Evolutionary conservation across 2,113 vertebrate genomes (phyloP).

Genomic region (Eupsittula cactorum): DNA sequence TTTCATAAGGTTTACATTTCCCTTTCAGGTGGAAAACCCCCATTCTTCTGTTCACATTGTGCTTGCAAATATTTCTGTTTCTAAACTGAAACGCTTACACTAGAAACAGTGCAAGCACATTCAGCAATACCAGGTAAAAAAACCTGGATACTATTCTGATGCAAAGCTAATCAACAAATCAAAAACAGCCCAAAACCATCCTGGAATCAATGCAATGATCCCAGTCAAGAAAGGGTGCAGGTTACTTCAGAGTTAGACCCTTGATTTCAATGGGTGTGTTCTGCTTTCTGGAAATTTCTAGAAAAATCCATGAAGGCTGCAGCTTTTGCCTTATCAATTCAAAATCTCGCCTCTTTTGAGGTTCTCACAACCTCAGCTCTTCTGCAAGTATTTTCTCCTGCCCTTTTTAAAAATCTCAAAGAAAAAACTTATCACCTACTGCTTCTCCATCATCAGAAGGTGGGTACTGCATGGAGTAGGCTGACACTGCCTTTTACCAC

Average conservation of each 20-base stretch:
- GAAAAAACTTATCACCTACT: not conserved
- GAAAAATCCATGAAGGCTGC: not conserved
- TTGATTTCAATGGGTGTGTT: not conserved
- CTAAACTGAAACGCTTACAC: not conserved
- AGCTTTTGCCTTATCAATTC: not conserved
- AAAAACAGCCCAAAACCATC: not conserved
- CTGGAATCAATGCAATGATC: not conserved
- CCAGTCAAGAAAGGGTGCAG: not conserved
- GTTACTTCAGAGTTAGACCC: not conserved
- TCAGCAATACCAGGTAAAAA: not conserved
- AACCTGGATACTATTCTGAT: not conserved
- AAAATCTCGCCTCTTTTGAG: not conserved
- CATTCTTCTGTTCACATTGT: not conserved
- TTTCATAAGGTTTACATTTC: not conserved
- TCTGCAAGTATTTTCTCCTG: not conserved
- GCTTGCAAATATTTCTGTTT: not conserved
- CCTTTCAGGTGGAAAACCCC: not conserved
- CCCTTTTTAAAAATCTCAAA: not conserved
- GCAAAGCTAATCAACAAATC: not conserved
- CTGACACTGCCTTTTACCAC: rapidly evolving
- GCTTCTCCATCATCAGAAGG: not conserved
- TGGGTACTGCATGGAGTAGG: not conserved
- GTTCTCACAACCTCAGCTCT: not conserved
- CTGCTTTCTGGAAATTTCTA: not conserved
- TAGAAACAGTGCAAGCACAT: not conserved